Conservation (phyloP, 2,113 vertebrate species). For the Rhegmatorhina hoffmannsi region DNA sequence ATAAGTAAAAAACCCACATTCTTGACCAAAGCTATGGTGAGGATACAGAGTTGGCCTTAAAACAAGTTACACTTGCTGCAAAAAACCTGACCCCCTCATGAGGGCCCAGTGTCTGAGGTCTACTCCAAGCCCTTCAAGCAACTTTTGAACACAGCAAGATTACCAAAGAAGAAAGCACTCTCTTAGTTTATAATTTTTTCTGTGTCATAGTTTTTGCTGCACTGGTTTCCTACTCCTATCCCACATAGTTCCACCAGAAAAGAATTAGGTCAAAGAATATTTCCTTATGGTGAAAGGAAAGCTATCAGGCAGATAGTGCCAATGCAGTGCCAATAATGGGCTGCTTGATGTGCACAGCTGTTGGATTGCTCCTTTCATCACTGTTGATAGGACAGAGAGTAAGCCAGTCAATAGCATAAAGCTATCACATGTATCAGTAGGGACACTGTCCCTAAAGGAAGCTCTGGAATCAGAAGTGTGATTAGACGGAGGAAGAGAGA, state of each 20-base stretch:
- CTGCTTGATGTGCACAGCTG: background rate
- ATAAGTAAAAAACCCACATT: background rate
- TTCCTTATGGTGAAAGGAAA: background rate
- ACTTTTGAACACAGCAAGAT: background rate
- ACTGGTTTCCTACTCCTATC: background rate
- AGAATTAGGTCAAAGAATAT: background rate
- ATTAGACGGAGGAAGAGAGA: constrained; percentile 47
- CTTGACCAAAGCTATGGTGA: background rate
- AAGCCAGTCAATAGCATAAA: background rate
- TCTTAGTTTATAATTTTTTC: background rate
- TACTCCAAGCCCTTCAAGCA: background rate
- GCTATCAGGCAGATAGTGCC: background rate
- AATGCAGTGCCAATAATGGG: background rate
- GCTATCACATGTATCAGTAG: background rate
- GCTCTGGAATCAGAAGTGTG: background rate
- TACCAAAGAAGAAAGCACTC: background rate
- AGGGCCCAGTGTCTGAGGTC: background rate
- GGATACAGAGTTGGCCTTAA: background rate
- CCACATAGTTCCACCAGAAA: background rate
- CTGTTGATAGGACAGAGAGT: background rate
- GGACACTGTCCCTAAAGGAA: constrained; percentile 2
- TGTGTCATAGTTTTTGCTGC: background rate
- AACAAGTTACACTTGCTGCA: background rate
- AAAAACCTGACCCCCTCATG: rapidly evolving
- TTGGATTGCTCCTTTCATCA: constrained; percentile 20